phyloP scores from a whole-genome alignment of 1,140 invertebrate species.

The Phenacoccus solenopsis region DNA sequence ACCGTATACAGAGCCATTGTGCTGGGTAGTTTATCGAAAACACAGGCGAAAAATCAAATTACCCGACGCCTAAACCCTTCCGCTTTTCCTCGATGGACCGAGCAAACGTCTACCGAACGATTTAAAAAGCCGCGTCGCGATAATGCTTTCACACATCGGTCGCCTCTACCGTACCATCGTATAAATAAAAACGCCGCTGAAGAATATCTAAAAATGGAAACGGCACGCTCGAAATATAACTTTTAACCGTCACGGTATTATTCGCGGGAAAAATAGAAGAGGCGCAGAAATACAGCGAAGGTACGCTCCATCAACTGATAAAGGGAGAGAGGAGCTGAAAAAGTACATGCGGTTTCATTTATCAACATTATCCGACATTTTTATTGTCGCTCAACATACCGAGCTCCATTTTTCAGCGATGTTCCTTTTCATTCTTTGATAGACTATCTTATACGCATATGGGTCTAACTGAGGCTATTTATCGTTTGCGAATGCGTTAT shows the following conservation, averaged over 20 bases:
- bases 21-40: too few relatives aligned
- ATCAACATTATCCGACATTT: constrained; percentile 18
- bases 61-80: neutral
- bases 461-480: neutral
- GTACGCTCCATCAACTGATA: constrained; percentile 10
- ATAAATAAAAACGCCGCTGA: neutral
- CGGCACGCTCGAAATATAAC: constrained; percentile 14
- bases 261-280: neutral
- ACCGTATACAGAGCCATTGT: too few relatives aligned
- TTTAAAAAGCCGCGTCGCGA: too few relatives aligned
- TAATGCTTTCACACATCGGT: neutral
- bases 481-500: neutral
- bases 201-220: constrained; percentile 10
- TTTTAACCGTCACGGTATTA: constrained; percentile 15
- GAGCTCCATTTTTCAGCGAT: constrained; percentile 4
- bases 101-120: neutral
- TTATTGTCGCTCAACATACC: constrained; percentile 16
- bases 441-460: constrained; percentile 8
- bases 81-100: neutral
- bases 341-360: constrained; percentile 14
- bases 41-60: too few relatives aligned
- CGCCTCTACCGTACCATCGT: neutral
- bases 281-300: neutral
- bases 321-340: neutral
- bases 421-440: constrained; percentile 12